Evolutionary conservation across 1,140 invertebrate species (phyloP).

Genomic region (Bactericera cockerelli): DNA sequence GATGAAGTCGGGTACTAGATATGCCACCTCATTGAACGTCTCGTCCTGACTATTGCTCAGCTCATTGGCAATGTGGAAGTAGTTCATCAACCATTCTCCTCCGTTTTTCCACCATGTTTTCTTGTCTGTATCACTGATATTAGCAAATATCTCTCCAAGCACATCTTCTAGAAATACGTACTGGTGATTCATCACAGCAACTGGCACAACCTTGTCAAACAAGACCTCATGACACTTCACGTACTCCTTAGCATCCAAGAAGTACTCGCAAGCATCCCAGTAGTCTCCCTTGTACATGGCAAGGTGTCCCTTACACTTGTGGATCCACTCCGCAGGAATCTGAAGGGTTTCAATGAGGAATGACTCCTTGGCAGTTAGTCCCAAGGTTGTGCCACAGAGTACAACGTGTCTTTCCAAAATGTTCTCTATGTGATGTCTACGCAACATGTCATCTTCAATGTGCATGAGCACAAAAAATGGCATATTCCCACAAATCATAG

Average conservation of each 20-base stretch:
- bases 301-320: not conserved
- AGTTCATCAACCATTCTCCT: slow-evolving; percentile 1
- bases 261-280: not conserved
- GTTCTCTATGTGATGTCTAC: not conserved
- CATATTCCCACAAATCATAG: slow-evolving; percentile 70
- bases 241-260: not conserved
- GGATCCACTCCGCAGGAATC: not conserved
- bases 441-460: slow-evolving; percentile 38
- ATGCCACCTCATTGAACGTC: not conserved
- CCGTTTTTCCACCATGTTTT: not conserved
- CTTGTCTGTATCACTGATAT: not conserved
- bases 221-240: not conserved
- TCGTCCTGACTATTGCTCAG: not conserved
- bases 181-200: not conserved
- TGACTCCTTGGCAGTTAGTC: not conserved
- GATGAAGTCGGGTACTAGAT: not conserved
- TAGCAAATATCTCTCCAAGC: not conserved
- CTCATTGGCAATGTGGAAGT: not conserved
- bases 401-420: slow-evolving; percentile 3
- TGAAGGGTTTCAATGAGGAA: not conserved
- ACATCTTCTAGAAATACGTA: not conserved
- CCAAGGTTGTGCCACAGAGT: not conserved
- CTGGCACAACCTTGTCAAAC: not conserved
- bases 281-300: not conserved
- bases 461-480: slow-evolving; percentile 74